Evolutionary conservation across 2,113 vertebrate species (phyloP).

Genomic region (Petaurus breviceps): DNA sequence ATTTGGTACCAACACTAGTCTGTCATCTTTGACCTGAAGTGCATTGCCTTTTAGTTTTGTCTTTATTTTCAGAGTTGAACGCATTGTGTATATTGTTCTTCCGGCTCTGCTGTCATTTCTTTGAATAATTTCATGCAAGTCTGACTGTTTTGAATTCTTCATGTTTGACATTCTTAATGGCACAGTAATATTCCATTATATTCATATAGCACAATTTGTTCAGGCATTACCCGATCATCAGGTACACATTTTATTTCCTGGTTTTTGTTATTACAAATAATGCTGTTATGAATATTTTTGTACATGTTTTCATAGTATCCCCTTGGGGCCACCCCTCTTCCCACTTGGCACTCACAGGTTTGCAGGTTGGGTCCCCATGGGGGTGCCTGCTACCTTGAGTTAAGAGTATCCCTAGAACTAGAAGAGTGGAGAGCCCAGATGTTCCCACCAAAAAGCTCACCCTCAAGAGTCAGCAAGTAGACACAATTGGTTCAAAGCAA

Average conservation of each 20-base stretch:
- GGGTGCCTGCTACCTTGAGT: neutral
- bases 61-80: neutral
- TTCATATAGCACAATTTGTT: neutral
- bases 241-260: neutral
- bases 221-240: neutral
- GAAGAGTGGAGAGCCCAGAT: neutral
- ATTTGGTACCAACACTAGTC: neutral
- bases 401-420: neutral
- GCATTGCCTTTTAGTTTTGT: neutral
- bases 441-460: neutral
- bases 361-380: neutral
- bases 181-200: neutral
- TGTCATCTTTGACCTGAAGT: neutral
- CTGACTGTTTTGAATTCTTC: neutral
- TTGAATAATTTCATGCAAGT: neutral
- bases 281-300: neutral
- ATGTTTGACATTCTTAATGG: neutral
- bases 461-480: neutral
- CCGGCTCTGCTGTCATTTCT: neutral
- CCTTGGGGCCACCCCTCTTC: neutral
- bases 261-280: neutral
- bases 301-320: neutral
- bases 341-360: neutral
- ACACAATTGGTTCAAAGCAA: neutral
- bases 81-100: neutral